Conservation (phyloP, 1,140 invertebrate genomes). For the Calliopsis andreniformis region DNA sequence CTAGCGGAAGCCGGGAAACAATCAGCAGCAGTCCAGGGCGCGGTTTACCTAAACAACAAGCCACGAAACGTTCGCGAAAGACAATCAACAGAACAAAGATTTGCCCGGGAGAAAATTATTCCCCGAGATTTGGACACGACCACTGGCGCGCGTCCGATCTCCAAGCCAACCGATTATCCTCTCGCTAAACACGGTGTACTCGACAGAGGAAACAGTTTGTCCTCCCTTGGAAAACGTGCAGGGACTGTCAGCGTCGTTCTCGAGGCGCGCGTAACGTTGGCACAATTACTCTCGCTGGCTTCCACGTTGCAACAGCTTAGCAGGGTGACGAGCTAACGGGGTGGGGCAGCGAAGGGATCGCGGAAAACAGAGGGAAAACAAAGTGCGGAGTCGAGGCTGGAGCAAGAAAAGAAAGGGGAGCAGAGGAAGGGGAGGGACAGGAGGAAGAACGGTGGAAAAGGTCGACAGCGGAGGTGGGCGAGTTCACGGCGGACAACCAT, state of each 20-base stretch:
- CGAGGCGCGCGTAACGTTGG: conserved; percentile 34
- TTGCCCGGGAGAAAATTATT: not conserved
- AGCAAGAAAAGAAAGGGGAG: conserved; percentile 10
- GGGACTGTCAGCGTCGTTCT: not conserved
- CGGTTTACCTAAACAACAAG: not conserved
- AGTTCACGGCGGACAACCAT: conserved; percentile 51
- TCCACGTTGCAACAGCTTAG: conserved; percentile 31
- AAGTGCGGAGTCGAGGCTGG: not conserved
- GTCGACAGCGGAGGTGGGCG: conserved; percentile 22
- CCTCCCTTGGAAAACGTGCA: not conserved
- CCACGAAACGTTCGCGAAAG: not conserved
- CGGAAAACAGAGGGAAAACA: conserved; percentile 35
- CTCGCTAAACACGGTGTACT: not conserved
- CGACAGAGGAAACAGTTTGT: not conserved
- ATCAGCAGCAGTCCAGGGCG: not conserved
- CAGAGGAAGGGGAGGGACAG: too few species aligned
- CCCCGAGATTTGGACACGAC: not conserved
- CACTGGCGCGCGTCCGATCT: not conserved
- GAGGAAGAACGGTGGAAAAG: conserved; percentile 4
- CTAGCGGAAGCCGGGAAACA: not conserved
- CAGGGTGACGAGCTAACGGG: conserved; percentile 52
- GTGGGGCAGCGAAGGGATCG: conserved; percentile 33
- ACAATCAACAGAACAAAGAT: conserved; percentile 7
- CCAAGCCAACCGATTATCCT: not conserved
- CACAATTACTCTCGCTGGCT: conserved; percentile 48